phyloP scores from a whole-genome alignment of 2,888 invertebrate species.

The Luffia ferchaultella region DNA sequence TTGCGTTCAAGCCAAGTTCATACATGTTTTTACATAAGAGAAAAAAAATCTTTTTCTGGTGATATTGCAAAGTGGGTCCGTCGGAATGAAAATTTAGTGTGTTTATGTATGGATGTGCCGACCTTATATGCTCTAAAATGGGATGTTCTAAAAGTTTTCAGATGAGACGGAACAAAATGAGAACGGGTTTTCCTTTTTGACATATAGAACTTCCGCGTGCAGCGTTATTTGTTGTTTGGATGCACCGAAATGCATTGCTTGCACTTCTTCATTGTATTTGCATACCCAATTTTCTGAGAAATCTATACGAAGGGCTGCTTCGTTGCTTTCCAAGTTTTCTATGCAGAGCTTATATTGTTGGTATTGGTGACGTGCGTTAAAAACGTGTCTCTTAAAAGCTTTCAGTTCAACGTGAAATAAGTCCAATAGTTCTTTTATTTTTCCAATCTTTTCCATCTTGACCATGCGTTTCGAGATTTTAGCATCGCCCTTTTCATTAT shows the following conservation, averaged over 20 bases:
- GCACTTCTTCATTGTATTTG: constrained; percentile 9
- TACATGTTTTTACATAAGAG: constrained; percentile 7
- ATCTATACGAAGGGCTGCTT: neutral
- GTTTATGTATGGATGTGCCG: constrained; percentile 7
- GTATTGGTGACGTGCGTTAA: constrained; percentile 6
- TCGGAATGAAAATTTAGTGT: constrained; percentile 8
- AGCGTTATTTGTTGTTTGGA: constrained; percentile 12
- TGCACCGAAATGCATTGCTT: constrained; percentile 10
- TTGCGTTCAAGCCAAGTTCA: constrained; percentile 10
- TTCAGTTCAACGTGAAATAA: constrained; percentile 10
- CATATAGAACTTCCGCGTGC: constrained; percentile 14
- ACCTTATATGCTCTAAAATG: constrained; percentile 11
- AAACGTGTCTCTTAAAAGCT: constrained; percentile 11
- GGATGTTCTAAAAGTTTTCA: constrained; percentile 11
- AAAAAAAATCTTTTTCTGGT: constrained; percentile 13
- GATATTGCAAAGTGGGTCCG: constrained; percentile 4
- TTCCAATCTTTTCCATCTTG: constrained; percentile 9
- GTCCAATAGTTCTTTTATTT: constrained; percentile 7
- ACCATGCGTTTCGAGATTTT: constrained; percentile 10
- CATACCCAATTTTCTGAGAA: constrained; percentile 7
- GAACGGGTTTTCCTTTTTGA: constrained; percentile 9
- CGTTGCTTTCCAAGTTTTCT: neutral
- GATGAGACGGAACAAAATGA: constrained; percentile 14
- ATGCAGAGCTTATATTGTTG: constrained; percentile 9
- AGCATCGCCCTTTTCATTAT: constrained; percentile 5